Percentiles rank a stretch among this genome's conserved stretches.
Evolutionary conservation across 2,797 vertebrate genomes (phyloP).

Genomic region (Hyperoplus immaculatus): DNA sequence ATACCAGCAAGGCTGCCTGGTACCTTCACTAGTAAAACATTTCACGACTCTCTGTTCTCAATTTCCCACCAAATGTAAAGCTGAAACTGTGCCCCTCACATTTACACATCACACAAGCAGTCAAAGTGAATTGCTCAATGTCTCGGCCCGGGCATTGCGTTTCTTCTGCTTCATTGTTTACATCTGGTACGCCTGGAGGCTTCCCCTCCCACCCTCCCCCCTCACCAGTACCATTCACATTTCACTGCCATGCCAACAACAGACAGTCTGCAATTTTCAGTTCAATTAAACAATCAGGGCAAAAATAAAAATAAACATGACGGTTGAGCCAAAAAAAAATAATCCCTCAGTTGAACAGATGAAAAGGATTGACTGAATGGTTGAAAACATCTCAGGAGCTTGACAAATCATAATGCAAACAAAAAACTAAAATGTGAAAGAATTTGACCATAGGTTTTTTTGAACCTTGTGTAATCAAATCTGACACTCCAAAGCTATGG

Average conservation of each 20-base stretch:
- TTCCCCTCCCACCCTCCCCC: not conserved
- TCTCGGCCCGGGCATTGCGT: conserved; percentile 33
- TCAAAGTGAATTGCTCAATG: conserved; percentile 7
- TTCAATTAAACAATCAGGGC: conserved; percentile 15
- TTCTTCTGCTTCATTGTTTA: conserved; percentile 41
- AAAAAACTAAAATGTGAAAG: conserved; percentile 7
- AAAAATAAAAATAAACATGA: conserved; percentile 18
- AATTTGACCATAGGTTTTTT: not conserved
- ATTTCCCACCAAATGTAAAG: not conserved
- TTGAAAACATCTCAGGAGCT: conserved; percentile 10
- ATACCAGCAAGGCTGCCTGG: not conserved
- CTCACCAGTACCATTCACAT: conserved; percentile 20
- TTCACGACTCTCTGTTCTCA: not conserved
- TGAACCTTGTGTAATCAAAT: conserved; percentile 1
- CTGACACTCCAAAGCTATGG: no score
- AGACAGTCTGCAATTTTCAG: conserved; percentile 20
- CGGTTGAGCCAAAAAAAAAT: not conserved
- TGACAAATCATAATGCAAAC: not conserved
- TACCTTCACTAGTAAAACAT: not conserved
- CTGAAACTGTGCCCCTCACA: not conserved
- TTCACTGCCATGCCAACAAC: conserved; percentile 26
- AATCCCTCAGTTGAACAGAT: not conserved
- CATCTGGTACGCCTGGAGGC: conserved; percentile 34
- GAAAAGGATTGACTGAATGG: not conserved
- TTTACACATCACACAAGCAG: not conserved